phyloP scores from a whole-genome alignment of 2,888 invertebrate species.

The Tenthredo amoena region DNA sequence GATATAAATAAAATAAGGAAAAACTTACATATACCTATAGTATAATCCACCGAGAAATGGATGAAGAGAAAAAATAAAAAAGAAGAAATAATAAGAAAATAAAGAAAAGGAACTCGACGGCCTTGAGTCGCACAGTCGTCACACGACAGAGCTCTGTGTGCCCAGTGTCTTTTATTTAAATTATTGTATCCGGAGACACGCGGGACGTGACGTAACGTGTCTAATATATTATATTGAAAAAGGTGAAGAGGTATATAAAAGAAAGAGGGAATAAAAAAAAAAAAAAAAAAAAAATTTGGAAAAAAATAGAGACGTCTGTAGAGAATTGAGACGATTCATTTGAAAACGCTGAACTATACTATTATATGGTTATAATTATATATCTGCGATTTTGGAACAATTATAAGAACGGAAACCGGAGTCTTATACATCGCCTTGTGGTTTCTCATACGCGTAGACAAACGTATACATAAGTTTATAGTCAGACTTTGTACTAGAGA shows the following conservation, averaged over 20 bases:
- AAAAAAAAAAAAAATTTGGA: not conserved
- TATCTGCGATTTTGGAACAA: not conserved
- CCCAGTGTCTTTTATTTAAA: conserved; percentile 2
- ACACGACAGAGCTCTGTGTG: not conserved
- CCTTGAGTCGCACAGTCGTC: not conserved
- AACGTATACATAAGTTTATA: too few species aligned
- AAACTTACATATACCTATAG: not conserved
- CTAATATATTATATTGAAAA: not conserved
- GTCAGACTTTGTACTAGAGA: not conserved
- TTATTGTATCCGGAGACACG: not conserved
- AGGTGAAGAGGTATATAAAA: not conserved
- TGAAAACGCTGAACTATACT: not conserved
- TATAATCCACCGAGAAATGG: not conserved
- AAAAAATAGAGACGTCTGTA: not conserved
- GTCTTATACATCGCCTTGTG: too few species aligned
- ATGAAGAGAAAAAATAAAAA: not conserved
- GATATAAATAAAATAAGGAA: not conserved
- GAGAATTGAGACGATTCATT: not conserved
- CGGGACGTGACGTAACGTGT: not conserved
- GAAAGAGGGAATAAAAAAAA: not conserved
- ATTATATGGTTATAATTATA: not conserved
- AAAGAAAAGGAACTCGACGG: not conserved
- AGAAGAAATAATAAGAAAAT: not conserved
- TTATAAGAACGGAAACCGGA: not conserved
- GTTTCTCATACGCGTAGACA: too few species aligned